These are phyloP conservation scores for Pungitius pungitius DNA, from an alignment of 2,113 vertebrate species.

Conservation along the genomic window DNA sequence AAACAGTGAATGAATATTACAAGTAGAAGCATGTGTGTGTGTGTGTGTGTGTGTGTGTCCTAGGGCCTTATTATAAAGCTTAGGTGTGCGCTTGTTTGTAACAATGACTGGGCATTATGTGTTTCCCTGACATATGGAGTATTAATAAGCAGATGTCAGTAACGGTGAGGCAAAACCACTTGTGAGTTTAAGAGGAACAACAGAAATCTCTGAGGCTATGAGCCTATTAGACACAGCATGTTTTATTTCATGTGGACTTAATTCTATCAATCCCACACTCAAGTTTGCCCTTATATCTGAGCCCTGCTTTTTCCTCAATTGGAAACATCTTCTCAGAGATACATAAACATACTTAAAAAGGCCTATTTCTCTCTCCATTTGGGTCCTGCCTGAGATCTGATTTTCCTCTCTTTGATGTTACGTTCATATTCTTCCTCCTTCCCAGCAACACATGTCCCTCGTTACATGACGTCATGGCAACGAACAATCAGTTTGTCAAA, in stretches of 20 bases:
- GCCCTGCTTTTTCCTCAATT: slow-evolving; percentile 55
- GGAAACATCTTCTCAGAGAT: slow-evolving; percentile 65
- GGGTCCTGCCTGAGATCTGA: slow-evolving; percentile 58
- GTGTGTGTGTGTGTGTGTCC: not conserved
- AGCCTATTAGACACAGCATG: slow-evolving; percentile 46
- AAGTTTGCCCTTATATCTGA: slow-evolving; percentile 31
- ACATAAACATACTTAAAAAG: slow-evolving; percentile 64
- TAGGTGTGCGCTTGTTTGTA: slow-evolving; percentile 28
- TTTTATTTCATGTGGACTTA: slow-evolving; percentile 56
- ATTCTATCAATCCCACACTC: slow-evolving; percentile 56
- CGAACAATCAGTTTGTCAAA: slow-evolving; percentile 74
- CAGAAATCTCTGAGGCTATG: slow-evolving; percentile 32
- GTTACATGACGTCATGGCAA: slow-evolving; percentile 74
- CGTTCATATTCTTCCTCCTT: slow-evolving; percentile 60
- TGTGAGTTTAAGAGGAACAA: slow-evolving; percentile 42
- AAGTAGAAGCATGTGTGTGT: slow-evolving; percentile 9
- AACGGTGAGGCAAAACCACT: slow-evolving; percentile 19
- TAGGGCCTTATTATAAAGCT: not conserved
- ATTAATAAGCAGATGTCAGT: slow-evolving; percentile 51
- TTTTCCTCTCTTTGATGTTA: slow-evolving; percentile 67
- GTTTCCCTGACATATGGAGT: slow-evolving; percentile 27
- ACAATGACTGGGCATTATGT: slow-evolving; percentile 29
- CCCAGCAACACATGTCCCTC: slow-evolving; percentile 72
- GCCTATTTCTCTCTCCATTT: slow-evolving; percentile 44
- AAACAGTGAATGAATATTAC: slow-evolving; percentile 23